Evolutionary conservation across 2,113 vertebrate species (phyloP), one percentile per base, ranked within the genome.

Genomic region (Arizona elegans): DNA sequence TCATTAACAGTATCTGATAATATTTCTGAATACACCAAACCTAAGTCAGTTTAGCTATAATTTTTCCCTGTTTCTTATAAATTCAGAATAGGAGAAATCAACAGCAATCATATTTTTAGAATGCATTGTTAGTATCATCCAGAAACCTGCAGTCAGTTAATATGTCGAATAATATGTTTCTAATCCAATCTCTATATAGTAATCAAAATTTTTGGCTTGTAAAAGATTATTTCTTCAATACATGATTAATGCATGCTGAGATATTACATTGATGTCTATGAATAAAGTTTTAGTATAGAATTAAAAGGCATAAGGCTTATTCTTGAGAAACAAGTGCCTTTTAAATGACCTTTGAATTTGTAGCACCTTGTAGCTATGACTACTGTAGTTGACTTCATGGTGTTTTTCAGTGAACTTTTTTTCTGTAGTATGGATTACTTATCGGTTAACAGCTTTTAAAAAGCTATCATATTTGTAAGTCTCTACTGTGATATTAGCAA

Each of bases 311-410:
- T 95, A 90, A 92, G 2, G 92, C 88, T 70, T 94, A 90, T 95
- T 93, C 95, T 85, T 96, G 93, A 89, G 93, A 97, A 94, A 95
- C 91, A 97, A 97, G 97, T 97, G 97, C 97, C 97, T 97, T 97
- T 95, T 86, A 92, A 93, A 95, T 93, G 91, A 95, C 90, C 91
- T 75, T 91, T 92, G 50, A 94, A 92, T 89, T 94, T 96, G 94
- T 53, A 95, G 92, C 52, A 0, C 94, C 88, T 7, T 54, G 65
- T 95, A 96, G 89, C 93, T 94, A 86, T 0, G 88, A 89, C 89
- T 95, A 53, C 94, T 88, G 23, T 3, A 94, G 92, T 86, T 93
- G 86, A 88, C 90, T 94, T 88, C 94, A 95, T 93, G 86, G 38
- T 89, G 86, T 33, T 90, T 85, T 59, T 93, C 94, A 93, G 58